Conservation (phyloP, 2,888 invertebrate species). For the Drosophila falleni region DNA sequence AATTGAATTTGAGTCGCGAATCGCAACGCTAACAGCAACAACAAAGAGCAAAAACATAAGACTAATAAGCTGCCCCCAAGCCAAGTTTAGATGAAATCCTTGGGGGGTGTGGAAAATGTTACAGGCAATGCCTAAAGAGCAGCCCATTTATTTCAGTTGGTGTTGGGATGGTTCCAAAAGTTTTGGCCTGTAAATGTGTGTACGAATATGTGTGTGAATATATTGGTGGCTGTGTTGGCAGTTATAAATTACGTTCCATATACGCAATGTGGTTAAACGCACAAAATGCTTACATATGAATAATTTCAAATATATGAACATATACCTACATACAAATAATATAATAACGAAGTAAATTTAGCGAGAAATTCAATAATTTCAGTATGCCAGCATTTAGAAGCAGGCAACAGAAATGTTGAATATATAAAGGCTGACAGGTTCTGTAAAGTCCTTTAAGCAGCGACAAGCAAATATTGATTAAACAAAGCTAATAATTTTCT, state of each 20-base stretch:
- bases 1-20: conserved; percentile 46
- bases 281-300: conserved; percentile 72
- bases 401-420: conserved; percentile 5
- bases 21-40: conserved; percentile 22
- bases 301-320: conserved; percentile 21
- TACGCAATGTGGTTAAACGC: conserved; percentile 67
- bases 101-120: not conserved
- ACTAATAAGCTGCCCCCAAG: conserved; percentile 41
- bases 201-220: conserved; percentile 5
- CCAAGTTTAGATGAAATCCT: conserved; percentile 22
- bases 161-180: conserved; percentile 30
- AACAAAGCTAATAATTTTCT: not conserved
- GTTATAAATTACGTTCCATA: conserved; percentile 74
- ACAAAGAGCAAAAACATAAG: conserved; percentile 20
- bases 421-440: not conserved
- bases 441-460: too few species aligned
- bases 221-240: conserved; percentile 34
- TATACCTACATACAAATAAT: conserved; percentile 15
- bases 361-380: conserved; percentile 70
- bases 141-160: conserved; percentile 42
- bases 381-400: not conserved
- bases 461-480: not conserved
- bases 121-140: conserved; percentile 13
- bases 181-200: conserved; percentile 1
- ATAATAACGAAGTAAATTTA: conserved; percentile 62